Percentiles rank a stretch among this genome's conserved stretches.
Conservation (phyloP, 2,113 vertebrate genomes). For the Bostrychus sinensis region DNA sequence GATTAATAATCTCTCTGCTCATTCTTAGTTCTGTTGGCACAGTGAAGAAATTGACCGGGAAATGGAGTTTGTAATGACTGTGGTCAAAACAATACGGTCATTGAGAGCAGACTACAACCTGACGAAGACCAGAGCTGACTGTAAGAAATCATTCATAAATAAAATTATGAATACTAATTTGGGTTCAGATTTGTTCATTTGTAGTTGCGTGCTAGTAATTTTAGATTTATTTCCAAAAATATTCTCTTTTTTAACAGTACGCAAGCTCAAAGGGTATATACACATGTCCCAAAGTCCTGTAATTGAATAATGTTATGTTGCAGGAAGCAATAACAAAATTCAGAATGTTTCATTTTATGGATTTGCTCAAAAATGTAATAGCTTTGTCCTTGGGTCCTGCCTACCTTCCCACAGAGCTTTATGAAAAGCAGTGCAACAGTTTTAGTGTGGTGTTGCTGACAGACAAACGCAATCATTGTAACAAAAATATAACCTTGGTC, state of each 20-base stretch:
- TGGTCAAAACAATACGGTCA: conserved; percentile 85
- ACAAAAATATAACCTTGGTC: neutral
- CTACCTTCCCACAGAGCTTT: neutral
- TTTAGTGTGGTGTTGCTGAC: neutral
- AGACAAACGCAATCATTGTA: neutral
- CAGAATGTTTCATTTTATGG: neutral
- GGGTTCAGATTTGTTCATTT: neutral
- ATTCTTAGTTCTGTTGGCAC: conserved; percentile 84
- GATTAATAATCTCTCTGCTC: neutral
- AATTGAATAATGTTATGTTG: neutral
- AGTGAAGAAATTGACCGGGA: conserved; percentile 80
- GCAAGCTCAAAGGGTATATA: neutral
- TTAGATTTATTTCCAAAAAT: neutral
- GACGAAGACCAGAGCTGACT: conserved; percentile 87
- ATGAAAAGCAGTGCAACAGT: neutral
- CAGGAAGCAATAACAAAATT: neutral
- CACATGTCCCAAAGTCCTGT: neutral
- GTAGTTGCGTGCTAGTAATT: neutral
- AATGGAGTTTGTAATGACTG: conserved; percentile 84
- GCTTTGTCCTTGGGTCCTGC: neutral
- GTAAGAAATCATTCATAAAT: conserved; percentile 71
- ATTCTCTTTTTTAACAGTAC: neutral
- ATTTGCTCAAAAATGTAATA: neutral
- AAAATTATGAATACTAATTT: neutral
- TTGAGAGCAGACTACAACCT: conserved; percentile 91